phyloP scores from a whole-genome alignment of 2,113 vertebrate genomes.

The Globicephala melas region DNA sequence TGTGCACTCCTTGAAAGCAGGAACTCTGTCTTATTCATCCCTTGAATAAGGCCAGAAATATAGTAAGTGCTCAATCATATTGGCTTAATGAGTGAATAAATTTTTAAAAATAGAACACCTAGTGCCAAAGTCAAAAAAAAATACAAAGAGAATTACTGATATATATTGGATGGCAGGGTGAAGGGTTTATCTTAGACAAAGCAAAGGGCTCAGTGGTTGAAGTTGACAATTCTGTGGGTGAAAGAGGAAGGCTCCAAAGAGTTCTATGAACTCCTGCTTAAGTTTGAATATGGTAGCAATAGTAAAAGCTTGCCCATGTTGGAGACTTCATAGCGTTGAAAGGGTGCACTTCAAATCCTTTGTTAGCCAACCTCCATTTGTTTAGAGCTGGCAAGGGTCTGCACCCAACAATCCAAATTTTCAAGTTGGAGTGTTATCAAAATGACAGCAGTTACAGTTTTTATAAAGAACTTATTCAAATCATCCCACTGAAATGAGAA shows the following conservation, averaged over 20 bases:
- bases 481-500: conserved; percentile 59
- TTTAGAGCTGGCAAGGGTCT: conserved; percentile 53
- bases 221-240: background rate
- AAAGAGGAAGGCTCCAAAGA: background rate
- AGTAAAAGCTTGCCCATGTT: background rate
- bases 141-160: background rate
- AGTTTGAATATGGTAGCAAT: background rate
- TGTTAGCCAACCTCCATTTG: conserved; percentile 52
- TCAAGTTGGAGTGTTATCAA: conserved; percentile 67
- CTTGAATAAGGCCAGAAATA: background rate
- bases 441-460: conserved; percentile 71
- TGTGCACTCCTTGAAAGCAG: background rate
- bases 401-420: conserved; percentile 58
- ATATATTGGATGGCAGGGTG: background rate
- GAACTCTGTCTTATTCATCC: background rate
- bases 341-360: conserved; percentile 10
- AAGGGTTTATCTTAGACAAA: background rate
- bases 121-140: background rate
- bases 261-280: background rate
- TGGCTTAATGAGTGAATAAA: background rate
- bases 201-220: background rate
- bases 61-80: background rate
- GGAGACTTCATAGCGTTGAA: background rate
- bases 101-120: background rate
- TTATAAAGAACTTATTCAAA: conserved; percentile 69